Conservation (phyloP, 2,113 vertebrate species). For the Gymnorhina tibicen region DNA sequence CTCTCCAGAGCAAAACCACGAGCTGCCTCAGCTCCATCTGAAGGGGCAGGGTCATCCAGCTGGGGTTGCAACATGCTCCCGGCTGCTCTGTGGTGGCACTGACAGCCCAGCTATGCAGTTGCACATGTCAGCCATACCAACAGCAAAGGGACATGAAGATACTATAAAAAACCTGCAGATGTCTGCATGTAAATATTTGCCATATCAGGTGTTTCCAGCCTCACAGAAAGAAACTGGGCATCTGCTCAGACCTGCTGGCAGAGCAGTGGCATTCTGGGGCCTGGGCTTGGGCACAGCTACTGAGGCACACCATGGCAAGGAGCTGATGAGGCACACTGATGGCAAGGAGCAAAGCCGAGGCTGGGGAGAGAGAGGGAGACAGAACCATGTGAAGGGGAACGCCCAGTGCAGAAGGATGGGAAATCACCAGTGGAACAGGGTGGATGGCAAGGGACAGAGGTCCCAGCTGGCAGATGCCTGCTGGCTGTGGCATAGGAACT, state of each 20-base stretch:
- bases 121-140: not conserved
- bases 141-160: not conserved
- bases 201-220: not conserved
- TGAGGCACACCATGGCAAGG: not conserved
- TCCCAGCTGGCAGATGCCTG: not conserved
- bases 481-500: not conserved
- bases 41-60: not conserved
- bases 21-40: not conserved
- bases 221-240: not conserved
- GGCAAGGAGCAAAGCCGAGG: fast-evolving
- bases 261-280: not conserved
- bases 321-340: not conserved
- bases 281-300: not conserved
- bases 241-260: not conserved
- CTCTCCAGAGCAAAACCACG: not conserved
- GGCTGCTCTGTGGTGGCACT: not conserved
- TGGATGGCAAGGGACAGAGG: not conserved
- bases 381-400: not conserved
- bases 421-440: not conserved
- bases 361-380: not conserved
- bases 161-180: not conserved
- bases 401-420: not conserved
- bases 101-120: not conserved
- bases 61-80: not conserved
- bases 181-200: not conserved